Evolutionary conservation across 2,797 vertebrate species (phyloP).

Genomic region (Cygnus olor): DNA sequence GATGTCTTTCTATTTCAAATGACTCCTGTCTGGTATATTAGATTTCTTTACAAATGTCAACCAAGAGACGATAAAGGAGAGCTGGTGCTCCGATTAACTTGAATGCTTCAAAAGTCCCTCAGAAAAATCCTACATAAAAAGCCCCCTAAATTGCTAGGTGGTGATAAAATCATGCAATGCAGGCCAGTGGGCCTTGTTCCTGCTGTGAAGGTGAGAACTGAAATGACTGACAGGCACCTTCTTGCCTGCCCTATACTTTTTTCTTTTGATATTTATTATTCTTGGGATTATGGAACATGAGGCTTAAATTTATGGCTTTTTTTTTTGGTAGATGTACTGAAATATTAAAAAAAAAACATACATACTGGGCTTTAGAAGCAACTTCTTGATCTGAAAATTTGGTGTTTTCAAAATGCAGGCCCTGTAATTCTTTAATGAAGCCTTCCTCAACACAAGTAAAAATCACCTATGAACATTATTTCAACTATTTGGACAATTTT

Average conservation of each 20-base stretch:
- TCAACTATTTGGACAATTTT: neutral
- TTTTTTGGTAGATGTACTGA: neutral
- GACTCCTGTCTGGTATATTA: neutral
- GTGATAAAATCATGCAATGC: neutral
- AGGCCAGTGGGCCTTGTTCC: neutral
- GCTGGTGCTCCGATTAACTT: neutral
- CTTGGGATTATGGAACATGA: neutral
- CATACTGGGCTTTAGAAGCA: neutral
- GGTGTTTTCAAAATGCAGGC: neutral
- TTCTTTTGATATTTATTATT: neutral
- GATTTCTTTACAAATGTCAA: neutral
- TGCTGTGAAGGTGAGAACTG: neutral
- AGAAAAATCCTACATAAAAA: neutral
- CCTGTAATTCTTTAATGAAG: neutral
- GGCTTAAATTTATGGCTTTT: neutral
- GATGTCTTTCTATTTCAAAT: neutral
- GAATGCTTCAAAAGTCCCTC: neutral
- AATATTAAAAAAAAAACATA: neutral
- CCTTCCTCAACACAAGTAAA: neutral
- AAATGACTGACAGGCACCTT: neutral
- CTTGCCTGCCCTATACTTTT: neutral
- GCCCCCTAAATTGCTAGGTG: neutral
- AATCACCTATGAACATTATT: neutral
- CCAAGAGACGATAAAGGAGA: neutral
- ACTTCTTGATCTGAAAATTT: neutral